A percentile compares a stretch with the other conserved stretches of the same genome.
Evolutionary conservation across 2,888 invertebrate species (phyloP).

Genomic region (Netelia melanura): DNA sequence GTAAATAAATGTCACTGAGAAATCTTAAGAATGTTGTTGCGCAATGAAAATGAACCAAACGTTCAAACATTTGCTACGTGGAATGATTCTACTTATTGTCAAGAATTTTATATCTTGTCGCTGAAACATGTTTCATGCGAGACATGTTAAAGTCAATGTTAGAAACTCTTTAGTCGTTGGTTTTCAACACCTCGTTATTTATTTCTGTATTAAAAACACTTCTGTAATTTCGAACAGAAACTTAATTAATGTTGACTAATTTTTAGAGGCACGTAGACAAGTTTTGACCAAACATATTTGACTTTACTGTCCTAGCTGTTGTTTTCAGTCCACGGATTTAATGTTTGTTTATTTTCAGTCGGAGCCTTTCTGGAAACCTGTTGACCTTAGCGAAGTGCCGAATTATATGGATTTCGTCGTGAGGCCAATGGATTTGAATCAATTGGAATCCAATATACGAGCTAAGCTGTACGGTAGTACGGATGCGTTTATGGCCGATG

Average conservation of each 20-base stretch:
- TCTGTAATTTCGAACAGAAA: background rate
- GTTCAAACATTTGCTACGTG: no score
- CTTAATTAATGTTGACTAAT: slow-evolving; percentile 51
- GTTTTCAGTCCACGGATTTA: background rate
- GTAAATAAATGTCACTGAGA: no score
- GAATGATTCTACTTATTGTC: no score
- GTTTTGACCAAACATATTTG: background rate
- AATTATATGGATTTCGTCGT: slow-evolving; percentile 93
- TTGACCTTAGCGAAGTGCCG: slow-evolving; percentile 89
- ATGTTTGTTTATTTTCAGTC: slow-evolving; percentile 85
- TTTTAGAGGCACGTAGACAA: slow-evolving; percentile 18
- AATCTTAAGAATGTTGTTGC: no score
- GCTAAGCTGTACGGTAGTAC: slow-evolving; percentile 93
- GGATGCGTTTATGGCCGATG: slow-evolving; percentile 95
- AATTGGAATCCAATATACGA: slow-evolving; percentile 91
- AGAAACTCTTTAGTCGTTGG: no score
- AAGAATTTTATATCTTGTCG: no score
- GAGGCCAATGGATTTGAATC: slow-evolving; percentile 94
- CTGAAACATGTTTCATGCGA: no score
- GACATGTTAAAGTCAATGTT: no score
- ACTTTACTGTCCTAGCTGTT: background rate
- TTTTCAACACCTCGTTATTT: background rate
- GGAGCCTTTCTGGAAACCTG: slow-evolving; percentile 92
- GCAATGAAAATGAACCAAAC: no score
- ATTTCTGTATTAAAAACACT: background rate